Evolutionary conservation across 2,113 vertebrate species (phyloP), one percentile per base, ranked within the genome.

Genomic region (Prunella himalayana): DNA sequence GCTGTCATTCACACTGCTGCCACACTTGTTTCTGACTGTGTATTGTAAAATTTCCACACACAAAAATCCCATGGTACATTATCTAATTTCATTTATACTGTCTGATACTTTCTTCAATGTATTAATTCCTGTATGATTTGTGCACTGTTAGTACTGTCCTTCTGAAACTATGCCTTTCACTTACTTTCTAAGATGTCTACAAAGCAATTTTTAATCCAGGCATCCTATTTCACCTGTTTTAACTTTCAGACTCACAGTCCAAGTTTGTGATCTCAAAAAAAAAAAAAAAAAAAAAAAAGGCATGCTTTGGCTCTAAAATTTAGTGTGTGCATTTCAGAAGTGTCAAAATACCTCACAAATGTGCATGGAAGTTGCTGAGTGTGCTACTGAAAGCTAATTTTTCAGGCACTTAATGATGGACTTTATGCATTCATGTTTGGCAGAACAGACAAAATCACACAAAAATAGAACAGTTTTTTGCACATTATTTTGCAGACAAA

Each of bases 341-440:
- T 41, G 49, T 39, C n/a, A 16, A 76, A 85, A 82, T 56, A 69
- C 7, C 51, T 60, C 49, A 76, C 9, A 82, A 44, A 53, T 30
- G n/a, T 72, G 11, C 44, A 69, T 18, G 4, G 10, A 15, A 79
- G 24, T 16, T 76, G 45, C 37, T 88, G 33, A 61, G 11, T 65
- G 6, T 35, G 45, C 13, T 60, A 72, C 35, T 35, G n/a, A 53
- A 94, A 94, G 68, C 22, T 73, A 90, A 86, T 63, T 88, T 66
- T 73, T 82, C 57, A 27, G 33, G 9, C 31, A 61, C 19, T 47
- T 59, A 75, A 31, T 6, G 5, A 51, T 12, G 15, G 53, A 37
- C 28, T 71, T 70, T 7, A 44, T 49, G 13, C 11, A 64, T 57
- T 91, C 13, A 7, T n/a, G 13, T 77, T 47, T 59, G 33, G 22